A percentile compares a stretch with the other conserved stretches of the same genome.
Conservation (phyloP, 2,888 invertebrate species). For the Drosophila prostipennis region DNA sequence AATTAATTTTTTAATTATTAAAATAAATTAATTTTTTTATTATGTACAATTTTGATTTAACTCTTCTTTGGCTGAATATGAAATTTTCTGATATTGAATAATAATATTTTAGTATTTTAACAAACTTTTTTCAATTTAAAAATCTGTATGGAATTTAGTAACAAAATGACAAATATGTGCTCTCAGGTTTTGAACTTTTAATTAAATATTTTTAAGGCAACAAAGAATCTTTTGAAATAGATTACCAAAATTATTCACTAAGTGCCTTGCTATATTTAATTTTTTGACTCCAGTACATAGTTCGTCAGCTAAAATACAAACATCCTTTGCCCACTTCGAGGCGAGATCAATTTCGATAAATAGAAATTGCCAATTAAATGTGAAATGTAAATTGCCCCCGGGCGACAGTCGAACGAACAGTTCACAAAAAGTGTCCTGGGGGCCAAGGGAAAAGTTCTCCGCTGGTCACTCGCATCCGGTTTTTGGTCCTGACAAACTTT, state of each 20-base stretch:
- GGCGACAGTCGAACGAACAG: conserved; percentile 44
- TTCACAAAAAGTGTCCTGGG: conserved; percentile 42
- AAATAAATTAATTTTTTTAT: too few relatives aligned
- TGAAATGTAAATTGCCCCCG: conserved; percentile 46
- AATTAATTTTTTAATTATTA: too few relatives aligned
- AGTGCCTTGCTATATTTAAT: neutral
- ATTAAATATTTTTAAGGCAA: too few relatives aligned
- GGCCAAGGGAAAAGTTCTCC: conserved; percentile 52
- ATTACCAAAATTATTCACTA: neutral
- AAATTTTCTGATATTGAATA: too few relatives aligned
- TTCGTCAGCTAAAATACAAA: conserved; percentile 24
- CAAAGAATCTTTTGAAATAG: neutral
- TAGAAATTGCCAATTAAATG: conserved; percentile 52
- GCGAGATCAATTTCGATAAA: conserved; percentile 35
- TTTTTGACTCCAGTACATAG: neutral
- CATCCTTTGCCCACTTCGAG: conserved; percentile 34
- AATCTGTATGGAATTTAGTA: too few relatives aligned
- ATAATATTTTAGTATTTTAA: too few relatives aligned
- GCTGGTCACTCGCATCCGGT: conserved; percentile 44
- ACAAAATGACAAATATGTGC: too few relatives aligned
- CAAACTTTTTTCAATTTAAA: too few relatives aligned
- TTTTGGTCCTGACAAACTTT: conserved; percentile 39
- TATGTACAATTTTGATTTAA: too few relatives aligned
- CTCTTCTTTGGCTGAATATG: too few relatives aligned
- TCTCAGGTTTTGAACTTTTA: too few relatives aligned